Conservation (phyloP, 2,888 invertebrate species). For the Elegia similella region DNA sequence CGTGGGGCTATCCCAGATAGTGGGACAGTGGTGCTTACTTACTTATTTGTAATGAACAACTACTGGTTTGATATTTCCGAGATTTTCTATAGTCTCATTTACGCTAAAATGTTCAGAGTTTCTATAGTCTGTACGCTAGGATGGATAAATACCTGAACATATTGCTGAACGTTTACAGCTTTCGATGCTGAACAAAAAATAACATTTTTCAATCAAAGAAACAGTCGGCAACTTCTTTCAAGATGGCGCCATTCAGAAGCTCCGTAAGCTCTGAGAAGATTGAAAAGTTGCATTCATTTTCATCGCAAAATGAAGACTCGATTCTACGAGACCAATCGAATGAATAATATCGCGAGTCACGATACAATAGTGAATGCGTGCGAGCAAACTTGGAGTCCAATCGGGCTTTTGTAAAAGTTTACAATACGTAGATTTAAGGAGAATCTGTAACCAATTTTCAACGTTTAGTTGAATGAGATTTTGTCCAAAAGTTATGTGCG, state of each 20-base stretch:
- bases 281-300: background rate
- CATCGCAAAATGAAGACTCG: constrained; percentile 2
- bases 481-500: too few relatives aligned
- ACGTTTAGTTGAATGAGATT: too few relatives aligned
- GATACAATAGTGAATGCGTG: background rate
- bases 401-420: constrained; percentile 19
- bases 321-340: background rate
- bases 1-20: too few relatives aligned
- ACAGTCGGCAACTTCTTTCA: background rate
- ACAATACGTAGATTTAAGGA: constrained; percentile 19
- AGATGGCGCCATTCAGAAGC: constrained; percentile 1
- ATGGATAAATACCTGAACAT: too few relatives aligned
- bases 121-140: too few relatives aligned
- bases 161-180: too few relatives aligned
- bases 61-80: too few relatives aligned
- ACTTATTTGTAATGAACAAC: too few relatives aligned
- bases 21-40: too few relatives aligned
- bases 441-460: too few relatives aligned
- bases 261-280: constrained; percentile 1
- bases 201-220: constrained; percentile 4
- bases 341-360: constrained; percentile 15
- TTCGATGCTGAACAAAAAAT: background rate
- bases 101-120: too few relatives aligned
- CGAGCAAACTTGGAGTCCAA: constrained; percentile 17
- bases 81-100: too few relatives aligned